Percentiles rank a stretch among this genome's conserved stretches.
Conservation (phyloP, 2,797 vertebrate species). For the Holocentrus rufus region DNA sequence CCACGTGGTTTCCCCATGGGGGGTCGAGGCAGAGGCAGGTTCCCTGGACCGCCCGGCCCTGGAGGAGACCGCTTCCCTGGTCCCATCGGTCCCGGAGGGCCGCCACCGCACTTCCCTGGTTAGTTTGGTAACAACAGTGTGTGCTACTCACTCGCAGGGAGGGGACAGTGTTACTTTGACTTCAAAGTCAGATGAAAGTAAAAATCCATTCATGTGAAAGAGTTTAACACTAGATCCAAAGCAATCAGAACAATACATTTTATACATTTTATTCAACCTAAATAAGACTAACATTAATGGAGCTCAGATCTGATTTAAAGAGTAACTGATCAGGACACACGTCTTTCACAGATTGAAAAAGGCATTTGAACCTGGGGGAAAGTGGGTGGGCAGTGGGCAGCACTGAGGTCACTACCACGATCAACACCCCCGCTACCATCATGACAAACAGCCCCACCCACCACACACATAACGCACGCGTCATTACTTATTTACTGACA, state of each 20-base stretch:
- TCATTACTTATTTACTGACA: too few species aligned
- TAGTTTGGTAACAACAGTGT: slow-evolving; percentile 54
- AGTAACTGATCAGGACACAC: too few species aligned
- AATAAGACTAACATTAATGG: background rate
- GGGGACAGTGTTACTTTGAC: background rate
- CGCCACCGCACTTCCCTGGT: slow-evolving; percentile 97
- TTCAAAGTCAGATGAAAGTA: background rate
- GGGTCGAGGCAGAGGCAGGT: slow-evolving; percentile 91
- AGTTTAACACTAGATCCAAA: background rate
- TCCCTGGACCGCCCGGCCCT: slow-evolving; percentile 91
- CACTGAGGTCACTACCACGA: too few species aligned
- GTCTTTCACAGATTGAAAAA: too few species aligned
- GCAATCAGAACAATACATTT: too few species aligned
- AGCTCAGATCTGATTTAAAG: too few species aligned
- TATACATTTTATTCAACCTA: too few species aligned
- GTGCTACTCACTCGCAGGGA: background rate
- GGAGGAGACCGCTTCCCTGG: slow-evolving; percentile 96
- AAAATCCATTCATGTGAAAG: background rate
- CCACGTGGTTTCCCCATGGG: slow-evolving; percentile 91
- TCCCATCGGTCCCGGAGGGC: slow-evolving; percentile 93
- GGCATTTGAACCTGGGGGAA: too few species aligned
- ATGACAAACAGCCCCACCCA: too few species aligned
- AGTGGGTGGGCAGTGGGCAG: too few species aligned
- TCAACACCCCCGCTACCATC: too few species aligned
- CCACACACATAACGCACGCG: too few species aligned